Evolutionary conservation across 2,113 vertebrate species (phyloP).

Genomic region (Scophthalmus maximus): DNA sequence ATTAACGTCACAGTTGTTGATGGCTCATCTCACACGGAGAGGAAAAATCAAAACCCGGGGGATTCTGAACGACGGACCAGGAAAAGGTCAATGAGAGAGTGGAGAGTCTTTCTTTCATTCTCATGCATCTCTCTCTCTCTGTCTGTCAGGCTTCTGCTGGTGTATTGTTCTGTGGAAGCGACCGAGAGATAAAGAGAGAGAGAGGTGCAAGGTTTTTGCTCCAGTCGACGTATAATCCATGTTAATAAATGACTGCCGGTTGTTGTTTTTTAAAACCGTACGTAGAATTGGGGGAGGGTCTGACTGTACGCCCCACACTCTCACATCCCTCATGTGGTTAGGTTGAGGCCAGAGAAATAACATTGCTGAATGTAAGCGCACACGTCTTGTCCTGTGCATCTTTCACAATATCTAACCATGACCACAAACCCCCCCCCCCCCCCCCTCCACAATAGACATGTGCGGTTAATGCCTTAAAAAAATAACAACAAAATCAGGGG

Average conservation of each 20-base stretch:
- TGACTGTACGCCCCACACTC: too few species aligned
- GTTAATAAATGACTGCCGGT: conserved; percentile 70
- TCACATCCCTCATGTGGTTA: too few species aligned
- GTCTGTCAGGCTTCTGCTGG: conserved; percentile 1
- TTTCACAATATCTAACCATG: too few species aligned
- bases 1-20: conserved; percentile 56
- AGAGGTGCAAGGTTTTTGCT: conserved; percentile 29
- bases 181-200: not conserved
- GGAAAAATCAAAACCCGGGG: conserved; percentile 52
- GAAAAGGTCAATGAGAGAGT: conserved; percentile 53
- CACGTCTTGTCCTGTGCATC: too few species aligned
- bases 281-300: too few species aligned
- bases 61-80: conserved; percentile 39
- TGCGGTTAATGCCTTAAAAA: too few species aligned
- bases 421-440: too few species aligned
- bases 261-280: too few species aligned
- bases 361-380: too few species aligned
- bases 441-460: too few species aligned
- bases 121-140: conserved; percentile 11
- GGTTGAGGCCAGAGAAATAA: too few species aligned
- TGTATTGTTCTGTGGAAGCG: not conserved
- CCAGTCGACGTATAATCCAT: conserved; percentile 57
- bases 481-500: too few species aligned
- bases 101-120: conserved; percentile 19
- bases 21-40: conserved; percentile 35